phyloP scores from a whole-genome alignment of 2,888 invertebrate species.

The Cataglyphis livida region DNA sequence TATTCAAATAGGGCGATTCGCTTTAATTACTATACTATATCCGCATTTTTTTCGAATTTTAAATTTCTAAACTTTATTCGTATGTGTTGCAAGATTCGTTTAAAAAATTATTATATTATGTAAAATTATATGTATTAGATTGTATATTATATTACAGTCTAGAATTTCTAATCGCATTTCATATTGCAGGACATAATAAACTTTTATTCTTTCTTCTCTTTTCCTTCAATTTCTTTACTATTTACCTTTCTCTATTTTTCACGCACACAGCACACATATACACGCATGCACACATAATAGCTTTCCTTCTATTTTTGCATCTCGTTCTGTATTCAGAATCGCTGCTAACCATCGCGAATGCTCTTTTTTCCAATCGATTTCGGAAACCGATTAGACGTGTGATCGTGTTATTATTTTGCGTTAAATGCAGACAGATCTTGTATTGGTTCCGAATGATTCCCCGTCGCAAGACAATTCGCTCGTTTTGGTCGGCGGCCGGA shows the following conservation, averaged over 20 bases:
- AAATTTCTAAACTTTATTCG: conserved; percentile 10
- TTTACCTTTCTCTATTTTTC: conserved; percentile 11
- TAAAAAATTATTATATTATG: conserved; percentile 33
- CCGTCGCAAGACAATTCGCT: conserved; percentile 35
- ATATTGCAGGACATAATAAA: conserved; percentile 27
- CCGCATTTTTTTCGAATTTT: conserved; percentile 9
- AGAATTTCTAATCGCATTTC: conserved; percentile 17
- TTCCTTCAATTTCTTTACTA: neutral
- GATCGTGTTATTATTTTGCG: neutral
- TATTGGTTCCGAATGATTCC: conserved; percentile 30
- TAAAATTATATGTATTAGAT: conserved; percentile 20
- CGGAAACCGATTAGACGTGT: conserved; percentile 32
- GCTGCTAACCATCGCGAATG: conserved; percentile 27
- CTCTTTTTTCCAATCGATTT: conserved; percentile 9
- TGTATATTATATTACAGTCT: conserved; percentile 20
- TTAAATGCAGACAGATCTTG: neutral
- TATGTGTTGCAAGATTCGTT: conserved; percentile 2
- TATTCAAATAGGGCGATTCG: neutral
- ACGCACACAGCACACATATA: conserved; percentile 10
- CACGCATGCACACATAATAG: conserved; percentile 26
- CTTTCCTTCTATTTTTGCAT: conserved; percentile 13
- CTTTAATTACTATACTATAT: neutral
- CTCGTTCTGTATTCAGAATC: conserved; percentile 15
- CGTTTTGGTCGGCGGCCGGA: conserved; percentile 47
- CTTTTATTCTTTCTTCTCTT: conserved; percentile 2